Percentiles rank a stretch among this genome's conserved stretches.
phyloP scores from a whole-genome alignment of 2,113 vertebrate species.

The Halcyon senegalensis region DNA sequence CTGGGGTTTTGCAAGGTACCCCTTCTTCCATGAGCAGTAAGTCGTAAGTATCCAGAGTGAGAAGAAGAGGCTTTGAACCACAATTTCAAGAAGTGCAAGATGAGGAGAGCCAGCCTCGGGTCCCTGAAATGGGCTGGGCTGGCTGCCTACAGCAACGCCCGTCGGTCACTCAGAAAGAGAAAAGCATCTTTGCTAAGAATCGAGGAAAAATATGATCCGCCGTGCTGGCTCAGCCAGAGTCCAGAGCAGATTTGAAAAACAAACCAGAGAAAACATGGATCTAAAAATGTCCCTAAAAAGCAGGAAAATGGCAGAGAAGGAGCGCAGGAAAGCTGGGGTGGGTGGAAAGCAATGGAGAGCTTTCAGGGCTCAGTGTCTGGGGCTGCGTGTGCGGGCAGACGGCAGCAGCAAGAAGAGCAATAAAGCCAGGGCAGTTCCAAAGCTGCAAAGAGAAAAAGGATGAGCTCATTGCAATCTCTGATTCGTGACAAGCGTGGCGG shows the following conservation, averaged over 20 bases:
- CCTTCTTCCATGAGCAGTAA: constrained; percentile 89
- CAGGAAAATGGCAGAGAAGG: constrained; percentile 59
- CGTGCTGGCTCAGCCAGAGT: constrained; percentile 6
- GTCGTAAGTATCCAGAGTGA: constrained; percentile 78
- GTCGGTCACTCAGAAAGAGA: constrained; percentile 21
- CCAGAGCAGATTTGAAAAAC: constrained; percentile 37
- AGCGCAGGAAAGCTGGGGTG: constrained; percentile 21
- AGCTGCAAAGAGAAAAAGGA: constrained; percentile 79
- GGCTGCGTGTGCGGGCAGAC: constrained; percentile 3
- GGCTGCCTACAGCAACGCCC: constrained; percentile 57
- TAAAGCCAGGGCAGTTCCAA: constrained; percentile 65
- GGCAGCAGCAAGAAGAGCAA: constrained; percentile 53
- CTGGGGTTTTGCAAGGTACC: constrained; percentile 80
- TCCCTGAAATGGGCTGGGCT: constrained; percentile 13
- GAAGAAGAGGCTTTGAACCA: constrained; percentile 54
- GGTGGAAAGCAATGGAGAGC: not conserved
- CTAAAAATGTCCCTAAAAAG: constrained; percentile 50
- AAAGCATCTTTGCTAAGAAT: constrained; percentile 71
- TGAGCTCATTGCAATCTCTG: constrained; percentile 84
- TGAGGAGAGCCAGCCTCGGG: constrained; percentile 51
- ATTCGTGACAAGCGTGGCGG: constrained; percentile 62
- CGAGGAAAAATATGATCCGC: constrained; percentile 58
- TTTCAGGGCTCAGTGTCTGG: constrained; percentile 35
- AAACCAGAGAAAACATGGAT: constrained; percentile 67
- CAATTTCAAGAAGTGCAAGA: constrained; percentile 45